Evolutionary conservation across 2,797 vertebrate species (phyloP).

Genomic region (Anguilla megastoma): DNA sequence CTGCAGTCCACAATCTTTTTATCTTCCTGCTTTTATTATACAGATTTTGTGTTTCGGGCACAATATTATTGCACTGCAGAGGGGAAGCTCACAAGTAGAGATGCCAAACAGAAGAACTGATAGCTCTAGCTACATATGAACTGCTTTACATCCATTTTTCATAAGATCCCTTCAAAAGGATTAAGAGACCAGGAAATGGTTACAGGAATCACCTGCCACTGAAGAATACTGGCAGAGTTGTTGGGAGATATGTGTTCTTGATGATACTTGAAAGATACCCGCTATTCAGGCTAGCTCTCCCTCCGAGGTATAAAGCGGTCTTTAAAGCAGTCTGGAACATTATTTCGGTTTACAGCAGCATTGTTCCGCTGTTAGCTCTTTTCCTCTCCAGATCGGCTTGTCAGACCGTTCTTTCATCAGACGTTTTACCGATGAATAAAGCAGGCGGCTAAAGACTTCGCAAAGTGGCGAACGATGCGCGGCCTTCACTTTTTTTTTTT

Average conservation of each 20-base stretch:
- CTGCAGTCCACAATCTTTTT: not conserved
- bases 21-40: not conserved
- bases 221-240: slow-evolving; percentile 42
- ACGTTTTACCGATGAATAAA: slow-evolving; percentile 37
- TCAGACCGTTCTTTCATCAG: slow-evolving; percentile 49
- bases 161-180: slow-evolving; percentile 26
- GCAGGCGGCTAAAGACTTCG: slow-evolving; percentile 34
- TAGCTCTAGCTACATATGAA: slow-evolving; percentile 20
- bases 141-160: slow-evolving; percentile 36
- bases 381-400: slow-evolving; percentile 41
- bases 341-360: slow-evolving; percentile 24
- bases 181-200: slow-evolving; percentile 25
- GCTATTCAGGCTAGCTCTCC: slow-evolving; percentile 43
- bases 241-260: slow-evolving; percentile 49
- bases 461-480: slow-evolving; percentile 30
- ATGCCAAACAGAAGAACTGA: slow-evolving; percentile 29
- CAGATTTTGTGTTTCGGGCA: not conserved
- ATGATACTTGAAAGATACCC: slow-evolving; percentile 48
- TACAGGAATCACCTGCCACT: slow-evolving; percentile 39
- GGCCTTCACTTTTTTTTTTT: slow-evolving; percentile 20
- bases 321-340: slow-evolving; percentile 43
- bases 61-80: not conserved
- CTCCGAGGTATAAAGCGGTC: slow-evolving; percentile 44
- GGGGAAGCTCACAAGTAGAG: not conserved
- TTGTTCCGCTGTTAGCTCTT: slow-evolving; percentile 28